Percentiles rank a stretch among this genome's conserved stretches.
Evolutionary conservation across 2,113 vertebrate genomes (phyloP).

Genomic region (Sclerurus mexicanus): DNA sequence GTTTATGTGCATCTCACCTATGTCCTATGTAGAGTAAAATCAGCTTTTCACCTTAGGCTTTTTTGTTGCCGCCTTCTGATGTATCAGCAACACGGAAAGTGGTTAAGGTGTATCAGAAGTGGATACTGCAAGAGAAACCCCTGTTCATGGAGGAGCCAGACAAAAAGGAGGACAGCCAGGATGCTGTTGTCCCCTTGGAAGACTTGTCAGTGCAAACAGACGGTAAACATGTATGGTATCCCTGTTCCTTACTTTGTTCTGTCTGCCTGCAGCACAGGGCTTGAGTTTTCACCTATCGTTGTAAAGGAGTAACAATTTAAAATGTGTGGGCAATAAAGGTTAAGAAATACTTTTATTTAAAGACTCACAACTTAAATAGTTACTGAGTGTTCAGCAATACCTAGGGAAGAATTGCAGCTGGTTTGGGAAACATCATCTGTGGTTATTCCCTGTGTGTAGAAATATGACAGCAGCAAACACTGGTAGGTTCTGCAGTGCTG

Average conservation of each 20-base stretch:
- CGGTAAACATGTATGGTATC: conserved; percentile 74
- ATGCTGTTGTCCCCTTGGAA: conserved; percentile 66
- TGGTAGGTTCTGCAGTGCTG: background rate
- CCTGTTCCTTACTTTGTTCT: background rate
- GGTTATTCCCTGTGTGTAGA: background rate
- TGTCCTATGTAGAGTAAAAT: background rate
- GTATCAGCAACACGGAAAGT: conserved; percentile 90
- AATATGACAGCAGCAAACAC: background rate
- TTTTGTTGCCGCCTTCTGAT: conserved; percentile 92
- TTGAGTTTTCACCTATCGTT: background rate
- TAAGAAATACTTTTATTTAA: background rate
- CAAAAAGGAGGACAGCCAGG: conserved; percentile 71
- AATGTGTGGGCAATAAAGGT: background rate
- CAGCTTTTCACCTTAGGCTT: conserved; percentile 80
- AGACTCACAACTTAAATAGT: background rate
- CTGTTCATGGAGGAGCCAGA: conserved; percentile 94
- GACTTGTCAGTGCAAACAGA: conserved; percentile 74
- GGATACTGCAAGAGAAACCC: conserved; percentile 93
- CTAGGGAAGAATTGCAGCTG: background rate
- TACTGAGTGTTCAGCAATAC: background rate
- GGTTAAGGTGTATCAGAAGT: conserved; percentile 94
- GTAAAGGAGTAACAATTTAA: background rate
- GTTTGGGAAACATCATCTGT: background rate
- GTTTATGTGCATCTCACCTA: fast-evolving
- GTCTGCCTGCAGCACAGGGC: fast-evolving